Evolutionary conservation across 2,888 invertebrate genomes (phyloP), one percentile per base, ranked within the genome.

Genomic region (Creontiades dilutus): DNA sequence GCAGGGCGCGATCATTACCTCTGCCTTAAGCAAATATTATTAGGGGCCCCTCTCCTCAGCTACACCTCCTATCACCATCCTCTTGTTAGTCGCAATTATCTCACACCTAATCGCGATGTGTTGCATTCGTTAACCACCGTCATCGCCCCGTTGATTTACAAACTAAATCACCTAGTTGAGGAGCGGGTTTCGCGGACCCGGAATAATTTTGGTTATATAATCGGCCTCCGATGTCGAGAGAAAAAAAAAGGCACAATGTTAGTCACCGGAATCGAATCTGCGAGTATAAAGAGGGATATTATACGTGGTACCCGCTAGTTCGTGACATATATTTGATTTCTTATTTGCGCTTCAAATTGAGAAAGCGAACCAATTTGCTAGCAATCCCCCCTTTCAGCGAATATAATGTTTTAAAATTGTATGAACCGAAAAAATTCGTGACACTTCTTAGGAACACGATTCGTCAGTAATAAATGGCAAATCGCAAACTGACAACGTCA

Each of bases 51-150:
- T 23, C 68, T 68, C 68, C n/a, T 9, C 61, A 61, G 61, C 61
- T 52, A 52, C 68, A 68, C 23, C 68, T 23, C 23, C 68, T 19
- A 68, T 61, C 61, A 23, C 68, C 68, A 23, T 68, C 68, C 68
- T 68, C 68, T 68, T 68, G 68, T 68, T 68, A 68, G 68, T 27
- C 68, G 23, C 68, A 68, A 68, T 68, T 68, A 68, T 68, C 68
- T 68, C 68, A 68, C 68, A 68, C 68, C 68, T 68, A 68, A 68
- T 68, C 68, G 68, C 68, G 68, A 68, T 19, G 68, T 68, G 68
- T 68, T 68, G 68, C 68, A 68, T 68, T 23, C 68, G 68, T 68
- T 68, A 68, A 68, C 68, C 68, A 68, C 68, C 68, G 68, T 68
- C 68, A 68, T 68, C 68, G 27, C 68, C 68, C 19, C 19, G 68